A percentile compares a stretch with the other conserved stretches of the same genome.
Evolutionary conservation across 2,888 invertebrate genomes (phyloP).

Genomic region (Stratiomys singularior): DNA sequence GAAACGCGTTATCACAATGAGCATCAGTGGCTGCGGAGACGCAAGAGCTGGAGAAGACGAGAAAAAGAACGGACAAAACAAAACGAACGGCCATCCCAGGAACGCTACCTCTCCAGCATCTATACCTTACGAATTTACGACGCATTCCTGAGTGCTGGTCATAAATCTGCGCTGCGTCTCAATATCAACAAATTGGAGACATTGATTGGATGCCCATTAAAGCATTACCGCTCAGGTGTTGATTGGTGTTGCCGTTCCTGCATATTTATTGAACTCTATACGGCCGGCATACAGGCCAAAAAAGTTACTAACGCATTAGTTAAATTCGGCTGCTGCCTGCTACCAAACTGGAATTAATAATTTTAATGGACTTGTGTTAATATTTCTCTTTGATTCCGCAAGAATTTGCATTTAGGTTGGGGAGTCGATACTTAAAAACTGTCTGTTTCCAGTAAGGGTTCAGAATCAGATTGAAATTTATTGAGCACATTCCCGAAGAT

Average conservation of each 20-base stretch:
- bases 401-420: too few species aligned
- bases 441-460: too few species aligned
- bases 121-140: slow-evolving; percentile 29
- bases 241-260: not conserved
- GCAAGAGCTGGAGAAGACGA: not conserved
- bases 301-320: not conserved
- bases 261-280: too few species aligned
- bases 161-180: slow-evolving; percentile 39
- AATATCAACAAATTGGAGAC: slow-evolving; percentile 49
- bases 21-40: not conserved
- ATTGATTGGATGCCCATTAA: slow-evolving; percentile 45
- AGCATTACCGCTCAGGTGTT: slow-evolving; percentile 4
- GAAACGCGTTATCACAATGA: not conserved
- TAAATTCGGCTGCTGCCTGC: too few species aligned
- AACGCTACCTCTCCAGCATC: slow-evolving; percentile 1
- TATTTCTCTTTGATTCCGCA: too few species aligned
- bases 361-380: too few species aligned
- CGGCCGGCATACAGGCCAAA: not conserved
- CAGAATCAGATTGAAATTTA: too few species aligned
- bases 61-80: not conserved
- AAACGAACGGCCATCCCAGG: not conserved
- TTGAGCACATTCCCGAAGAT: too few species aligned
- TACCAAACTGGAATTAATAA: too few species aligned
- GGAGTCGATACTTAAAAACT: too few species aligned
- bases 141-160: slow-evolving; percentile 28